These are phyloP conservation scores for Drosophila albomicans DNA, from an alignment of 1,140 invertebrate species.

Conservation along the genomic window DNA sequence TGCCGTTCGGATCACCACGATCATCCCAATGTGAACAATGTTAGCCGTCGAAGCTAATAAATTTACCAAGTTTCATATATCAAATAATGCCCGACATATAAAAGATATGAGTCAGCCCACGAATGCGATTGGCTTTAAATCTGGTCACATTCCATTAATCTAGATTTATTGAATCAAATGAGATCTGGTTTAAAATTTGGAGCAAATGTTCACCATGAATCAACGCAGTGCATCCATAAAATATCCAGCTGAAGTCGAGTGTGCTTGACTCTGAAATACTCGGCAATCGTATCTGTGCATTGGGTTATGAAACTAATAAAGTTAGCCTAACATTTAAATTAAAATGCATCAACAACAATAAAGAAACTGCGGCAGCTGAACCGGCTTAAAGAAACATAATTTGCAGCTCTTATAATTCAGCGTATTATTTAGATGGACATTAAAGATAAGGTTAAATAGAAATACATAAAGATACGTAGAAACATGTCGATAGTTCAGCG, in stretches of 20 bases:
- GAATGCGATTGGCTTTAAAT: constrained; percentile 15
- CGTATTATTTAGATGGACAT: too few species aligned
- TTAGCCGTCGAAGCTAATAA: constrained; percentile 51
- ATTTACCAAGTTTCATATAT: constrained; percentile 61
- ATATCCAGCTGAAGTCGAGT: background rate
- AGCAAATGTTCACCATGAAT: background rate
- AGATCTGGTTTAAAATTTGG: background rate
- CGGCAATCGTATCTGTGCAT: background rate
- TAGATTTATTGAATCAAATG: constrained; percentile 1
- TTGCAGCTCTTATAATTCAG: too few species aligned
- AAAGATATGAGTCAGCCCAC: constrained; percentile 11
- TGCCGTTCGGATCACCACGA: constrained; percentile 57
- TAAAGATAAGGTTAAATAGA: too few species aligned
- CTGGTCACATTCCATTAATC: constrained; percentile 1
- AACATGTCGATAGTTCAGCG: too few species aligned
- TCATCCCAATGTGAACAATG: constrained; percentile 36
- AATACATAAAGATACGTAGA: too few species aligned
- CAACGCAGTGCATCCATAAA: background rate
- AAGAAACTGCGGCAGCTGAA: too few species aligned
- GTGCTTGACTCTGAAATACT: background rate
- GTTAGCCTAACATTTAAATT: too few species aligned
- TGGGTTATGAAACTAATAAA: too few species aligned
- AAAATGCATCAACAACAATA: too few species aligned
- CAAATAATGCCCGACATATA: constrained; percentile 28
- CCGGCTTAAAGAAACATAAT: too few species aligned